Conservation (phyloP, 2,888 invertebrate genomes). For the Sesia bembeciformis region DNA sequence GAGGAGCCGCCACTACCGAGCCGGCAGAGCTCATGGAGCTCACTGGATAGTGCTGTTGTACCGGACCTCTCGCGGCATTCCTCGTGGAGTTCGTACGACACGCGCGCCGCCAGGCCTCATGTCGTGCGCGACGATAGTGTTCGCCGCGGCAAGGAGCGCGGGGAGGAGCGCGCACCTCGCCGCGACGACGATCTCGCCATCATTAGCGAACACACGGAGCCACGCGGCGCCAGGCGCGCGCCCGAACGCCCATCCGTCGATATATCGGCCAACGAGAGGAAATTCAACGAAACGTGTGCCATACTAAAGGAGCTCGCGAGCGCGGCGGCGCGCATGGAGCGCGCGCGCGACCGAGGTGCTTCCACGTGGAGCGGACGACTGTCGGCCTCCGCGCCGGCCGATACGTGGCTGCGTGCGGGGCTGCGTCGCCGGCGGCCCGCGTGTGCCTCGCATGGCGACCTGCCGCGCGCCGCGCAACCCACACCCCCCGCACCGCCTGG, state of each 20-base stretch:
- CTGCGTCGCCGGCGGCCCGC: conserved; percentile 54
- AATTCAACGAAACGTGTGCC: conserved; percentile 74
- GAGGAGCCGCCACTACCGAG: conserved; percentile 50
- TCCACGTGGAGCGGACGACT: conserved; percentile 65
- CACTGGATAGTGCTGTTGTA: conserved; percentile 84
- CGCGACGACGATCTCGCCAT: conserved; percentile 38
- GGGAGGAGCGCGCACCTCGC: conserved; percentile 24
- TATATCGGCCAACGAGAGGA: conserved; percentile 53
- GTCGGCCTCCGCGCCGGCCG: conserved; percentile 78
- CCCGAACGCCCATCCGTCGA: conserved; percentile 16
- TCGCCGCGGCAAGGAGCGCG: conserved; percentile 47
- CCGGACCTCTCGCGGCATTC: conserved; percentile 84
- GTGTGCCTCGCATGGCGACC: conserved; percentile 55
- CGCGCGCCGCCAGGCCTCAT: conserved; percentile 48
- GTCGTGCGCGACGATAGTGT: conserved; percentile 21
- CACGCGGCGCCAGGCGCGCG: conserved; percentile 18
- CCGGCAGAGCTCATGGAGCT: conserved; percentile 85
- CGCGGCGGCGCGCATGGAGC: conserved; percentile 52
- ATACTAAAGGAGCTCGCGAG: conserved; percentile 72
- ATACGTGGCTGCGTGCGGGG: conserved; percentile 63
- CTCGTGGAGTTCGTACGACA: conserved; percentile 88
- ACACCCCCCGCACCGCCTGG: conserved; percentile 67
- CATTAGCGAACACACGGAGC: conserved; percentile 49
- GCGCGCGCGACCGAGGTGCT: conserved; percentile 44
- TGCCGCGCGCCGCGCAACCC: conserved; percentile 37